phyloP scores from a whole-genome alignment of 1,140 invertebrate genomes.

The Pinna nobilis region DNA sequence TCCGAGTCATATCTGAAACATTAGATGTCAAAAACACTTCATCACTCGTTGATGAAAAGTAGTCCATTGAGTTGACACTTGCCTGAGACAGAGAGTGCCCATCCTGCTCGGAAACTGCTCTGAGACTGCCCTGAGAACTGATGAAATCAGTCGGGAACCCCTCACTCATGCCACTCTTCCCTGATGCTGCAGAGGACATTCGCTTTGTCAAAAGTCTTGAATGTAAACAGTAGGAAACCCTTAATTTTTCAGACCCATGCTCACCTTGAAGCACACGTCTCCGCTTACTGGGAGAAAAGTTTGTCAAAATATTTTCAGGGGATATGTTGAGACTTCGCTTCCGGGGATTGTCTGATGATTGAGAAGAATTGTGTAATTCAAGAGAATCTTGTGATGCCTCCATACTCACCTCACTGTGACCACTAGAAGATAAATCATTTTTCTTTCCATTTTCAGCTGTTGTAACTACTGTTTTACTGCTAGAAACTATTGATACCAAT shows the following conservation, averaged over 20 bases:
- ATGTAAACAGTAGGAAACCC: slow-evolving; percentile 26
- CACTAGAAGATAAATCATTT: too few species aligned
- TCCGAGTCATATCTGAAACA: background rate
- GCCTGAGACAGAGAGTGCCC: slow-evolving; percentile 28
- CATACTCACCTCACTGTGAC: background rate
- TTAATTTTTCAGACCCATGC: slow-evolving; percentile 3
- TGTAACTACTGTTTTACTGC: too few species aligned
- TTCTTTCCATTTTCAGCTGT: too few species aligned
- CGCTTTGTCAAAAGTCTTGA: background rate
- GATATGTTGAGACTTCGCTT: slow-evolving; percentile 29
- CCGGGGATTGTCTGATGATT: background rate
- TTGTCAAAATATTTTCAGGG: slow-evolving; percentile 9
- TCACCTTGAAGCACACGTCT: background rate
- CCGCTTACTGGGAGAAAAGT: slow-evolving; percentile 39
- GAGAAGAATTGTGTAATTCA: background rate
- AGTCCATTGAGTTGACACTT: slow-evolving; percentile 39
- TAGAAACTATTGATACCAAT: background rate
- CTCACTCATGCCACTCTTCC: slow-evolving; percentile 16
- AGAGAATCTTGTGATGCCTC: background rate
- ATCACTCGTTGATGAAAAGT: slow-evolving; percentile 53
- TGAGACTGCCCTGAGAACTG: slow-evolving; percentile 22
- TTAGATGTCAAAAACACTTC: slow-evolving; percentile 48
- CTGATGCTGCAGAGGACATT: background rate
- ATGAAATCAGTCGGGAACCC: slow-evolving; percentile 27
- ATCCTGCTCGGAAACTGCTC: background rate